Evolutionary conservation across 2,797 vertebrate species (phyloP), one percentile per base, ranked within the genome.

Genomic region (Trematomus bernacchii): DNA sequence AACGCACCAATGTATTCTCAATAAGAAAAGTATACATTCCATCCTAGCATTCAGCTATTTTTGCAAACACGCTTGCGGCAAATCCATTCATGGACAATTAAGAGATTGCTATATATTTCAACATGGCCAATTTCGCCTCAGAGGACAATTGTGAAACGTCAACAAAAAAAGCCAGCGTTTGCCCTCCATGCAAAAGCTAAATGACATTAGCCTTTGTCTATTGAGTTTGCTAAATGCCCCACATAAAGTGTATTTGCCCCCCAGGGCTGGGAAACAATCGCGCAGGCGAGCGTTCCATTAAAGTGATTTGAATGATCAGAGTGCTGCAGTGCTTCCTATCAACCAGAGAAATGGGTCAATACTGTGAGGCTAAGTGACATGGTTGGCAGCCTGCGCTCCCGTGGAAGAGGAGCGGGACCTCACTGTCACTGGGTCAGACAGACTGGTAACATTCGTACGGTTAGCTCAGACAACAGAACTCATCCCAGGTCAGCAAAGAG

Each of bases 201-300:
- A 91, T 90, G 88, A 83, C 91, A 94, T 94, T 93, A 92, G 90
- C 84, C 86, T 85, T 87, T 88, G 89, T 93, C 90, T 93, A 94
- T 94, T 93, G 94, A 92, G 93, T 94, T 93, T 93, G 93, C 89
- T 95, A 95, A 95, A 95, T 93, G 94, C 88, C 90, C 93, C 93
- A 93, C 89, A 93, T 93, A 93, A 92, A 93, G 87, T 91, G 91
- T 91, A 93, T 93, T 92, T 89, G 80, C 90, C 91, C 93, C 92
- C 73, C 78, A 92, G 90, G 92, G 89, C 84, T 87, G 88, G 87
- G 90, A 91, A 91, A 90, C 91, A 91, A 93, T 94, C 89, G 83
- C 51, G 76, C 83, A 85, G 85, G 81, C 88, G 72, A 92, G 91
- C 76, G 84, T 91, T 91, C 91, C 91, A 92, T 92, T 92, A 92